Base-by-base conservation (phyloP, 2,797 vertebrate species). In the Pseudochaenichthys georgianus region DNA sequence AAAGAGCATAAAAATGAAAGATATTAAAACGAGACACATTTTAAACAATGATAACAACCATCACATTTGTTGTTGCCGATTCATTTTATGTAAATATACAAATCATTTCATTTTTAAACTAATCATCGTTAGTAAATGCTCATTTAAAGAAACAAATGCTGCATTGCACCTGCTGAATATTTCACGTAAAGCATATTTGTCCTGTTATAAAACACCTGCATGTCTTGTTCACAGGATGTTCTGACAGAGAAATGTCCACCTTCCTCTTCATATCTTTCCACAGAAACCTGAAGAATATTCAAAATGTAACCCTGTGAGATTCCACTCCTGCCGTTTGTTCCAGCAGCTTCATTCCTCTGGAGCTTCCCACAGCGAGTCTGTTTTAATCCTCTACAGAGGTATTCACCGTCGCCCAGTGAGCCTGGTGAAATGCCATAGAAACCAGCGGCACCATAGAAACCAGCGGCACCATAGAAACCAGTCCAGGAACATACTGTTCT, bases 401-500 rank as follows among this genome's bases (percentile, higher is more conserved):
- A 81, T 85, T 85, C 66, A 23, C 34, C 23, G 11, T 47, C 57
- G 73, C 81, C 77, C 73, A 75, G 43, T 17, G 34, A 1, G 19
- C 57, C 70, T 76, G 73, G 67, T 71, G 70, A 64, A 66, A 47
- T 10, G 55, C 86, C 86, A 85, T 73, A 85, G 77, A 76, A 83
- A 88, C 84, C 77, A 73, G 64, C 52, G 63, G 80, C 70, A 16
- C 88, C 84, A 85, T 82, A 86, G 83, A 87, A 90, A 90, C 87
- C 89, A 85, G 81, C 76, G 63, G 80, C 70, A n/a, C 88, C 84
- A 85, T 82, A 86, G 83, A 87, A 90, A 90, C 87, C 84, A 66
- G 83, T 87, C 68, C 63, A 47, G 83, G 70, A 70, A 79, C 84
- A 76, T 12, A 0, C 42, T 73, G 80, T 60, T 74, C 63, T 63